phyloP scores from a whole-genome alignment of 1,140 invertebrate genomes.

The Battus philenor region DNA sequence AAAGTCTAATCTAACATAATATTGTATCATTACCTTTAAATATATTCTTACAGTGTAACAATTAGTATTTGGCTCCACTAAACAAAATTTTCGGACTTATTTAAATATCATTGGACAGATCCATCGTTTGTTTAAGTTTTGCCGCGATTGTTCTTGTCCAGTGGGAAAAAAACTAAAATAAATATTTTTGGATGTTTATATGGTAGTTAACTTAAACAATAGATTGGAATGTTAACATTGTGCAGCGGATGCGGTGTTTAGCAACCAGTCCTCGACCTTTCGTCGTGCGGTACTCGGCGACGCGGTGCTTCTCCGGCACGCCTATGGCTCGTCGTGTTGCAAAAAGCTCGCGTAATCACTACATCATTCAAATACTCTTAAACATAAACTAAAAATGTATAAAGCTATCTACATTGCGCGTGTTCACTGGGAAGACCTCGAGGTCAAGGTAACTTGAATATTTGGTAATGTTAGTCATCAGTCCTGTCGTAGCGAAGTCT shows the following conservation, averaged over 20 bases:
- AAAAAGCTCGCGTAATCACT: conserved; percentile 35
- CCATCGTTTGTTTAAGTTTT: conserved; percentile 5
- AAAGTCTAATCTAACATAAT: conserved; percentile 23
- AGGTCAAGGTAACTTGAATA: conserved; percentile 71
- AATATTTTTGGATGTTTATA: conserved; percentile 18
- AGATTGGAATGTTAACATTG: conserved; percentile 54
- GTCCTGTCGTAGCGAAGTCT: conserved; percentile 32
- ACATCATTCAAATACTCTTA: conserved; percentile 25
- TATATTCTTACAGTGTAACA: conserved; percentile 15
- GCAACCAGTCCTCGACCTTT: conserved; percentile 61
- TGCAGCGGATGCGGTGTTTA: conserved; percentile 47
- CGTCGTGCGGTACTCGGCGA: conserved; percentile 23
- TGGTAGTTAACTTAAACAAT: conserved; percentile 24
- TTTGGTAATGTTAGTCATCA: conserved; percentile 67
- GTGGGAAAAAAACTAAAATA: conserved; percentile 10
- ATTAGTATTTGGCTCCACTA: conserved; percentile 17
- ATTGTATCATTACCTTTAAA: conserved; percentile 7
- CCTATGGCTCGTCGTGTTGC: conserved; percentile 24
- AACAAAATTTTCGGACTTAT: conserved; percentile 13
- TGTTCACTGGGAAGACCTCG: conserved; percentile 61
- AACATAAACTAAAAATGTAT: conserved; percentile 38
- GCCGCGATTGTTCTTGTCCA: conserved; percentile 2
- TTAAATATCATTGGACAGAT: conserved; percentile 15
- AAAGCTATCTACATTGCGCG: conserved; percentile 62
- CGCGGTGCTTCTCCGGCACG: conserved; percentile 48